Conservation (phyloP, 2,113 vertebrate species). For the cat (Felis catus) region F.catus_Fca126_mat1.0 CM031424.1:21496501-21497000, state of each 20-base stretch:
- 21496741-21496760: constrained; percentile 68
- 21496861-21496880: too few relatives aligned
- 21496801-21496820: background rate
- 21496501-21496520: background rate
- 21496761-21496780: constrained; percentile 59
- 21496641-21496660: constrained; percentile 6
- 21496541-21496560: background rate
- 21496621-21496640: background rate
- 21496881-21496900: too few relatives aligned
- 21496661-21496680: constrained; percentile 57
- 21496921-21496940: too few relatives aligned
- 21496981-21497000: too few relatives aligned
- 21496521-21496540: background rate
- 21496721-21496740: constrained; percentile 59
- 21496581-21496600: background rate
- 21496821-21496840: background rate
- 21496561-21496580: constrained; percentile 6
- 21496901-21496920: too few relatives aligned
- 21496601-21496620: background rate
- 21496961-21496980: too few relatives aligned
- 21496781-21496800: constrained; percentile 28
- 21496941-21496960: too few relatives aligned
- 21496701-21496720: constrained; percentile 65
- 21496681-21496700: constrained; percentile 52
- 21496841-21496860: background rate